Percentiles rank a stretch among this genome's conserved stretches.
Evolutionary conservation across 1,140 invertebrate species (phyloP).

Genomic region (Dryas iulia): DNA sequence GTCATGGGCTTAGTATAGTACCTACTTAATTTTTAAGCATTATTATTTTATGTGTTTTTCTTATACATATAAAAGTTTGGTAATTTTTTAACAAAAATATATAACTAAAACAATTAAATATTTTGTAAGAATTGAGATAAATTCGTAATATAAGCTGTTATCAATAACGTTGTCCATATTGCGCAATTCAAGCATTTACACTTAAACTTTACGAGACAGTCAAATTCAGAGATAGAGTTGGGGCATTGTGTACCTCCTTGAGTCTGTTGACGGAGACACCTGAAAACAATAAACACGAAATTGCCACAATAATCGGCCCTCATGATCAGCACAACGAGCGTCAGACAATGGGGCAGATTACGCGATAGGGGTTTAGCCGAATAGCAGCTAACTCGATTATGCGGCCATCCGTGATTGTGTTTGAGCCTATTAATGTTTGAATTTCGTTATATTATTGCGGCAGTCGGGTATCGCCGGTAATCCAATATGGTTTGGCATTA

Average conservation of each 20-base stretch:
- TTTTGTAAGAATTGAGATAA: no score
- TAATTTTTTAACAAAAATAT: no score
- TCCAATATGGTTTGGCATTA: slow-evolving; percentile 70
- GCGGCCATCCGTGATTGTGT: slow-evolving; percentile 76
- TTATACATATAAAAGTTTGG: neutral
- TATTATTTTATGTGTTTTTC: slow-evolving; percentile 46
- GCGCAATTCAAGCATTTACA: slow-evolving; percentile 30
- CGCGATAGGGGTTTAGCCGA: slow-evolving; percentile 74
- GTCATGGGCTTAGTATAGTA: slow-evolving; percentile 31
- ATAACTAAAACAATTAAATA: neutral
- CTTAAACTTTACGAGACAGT: slow-evolving; percentile 48
- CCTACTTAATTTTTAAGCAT: slow-evolving; percentile 30
- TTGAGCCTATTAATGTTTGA: slow-evolving; percentile 78
- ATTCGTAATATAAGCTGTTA: no score
- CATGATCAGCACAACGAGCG: slow-evolving; percentile 69
- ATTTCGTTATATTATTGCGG: slow-evolving; percentile 77
- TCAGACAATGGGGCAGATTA: slow-evolving; percentile 75
- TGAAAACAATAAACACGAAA: slow-evolving; percentile 77
- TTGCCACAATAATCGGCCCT: slow-evolving; percentile 76
- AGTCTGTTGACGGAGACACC: slow-evolving; percentile 61
- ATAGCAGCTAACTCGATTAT: slow-evolving; percentile 77
- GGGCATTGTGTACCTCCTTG: slow-evolving; percentile 49
- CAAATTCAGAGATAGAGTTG: slow-evolving; percentile 43
- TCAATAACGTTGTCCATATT: neutral
- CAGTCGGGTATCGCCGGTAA: slow-evolving; percentile 54